Evolutionary conservation across 2,888 invertebrate genomes (phyloP).

Genomic region (Sphaeridia pumilis): DNA sequence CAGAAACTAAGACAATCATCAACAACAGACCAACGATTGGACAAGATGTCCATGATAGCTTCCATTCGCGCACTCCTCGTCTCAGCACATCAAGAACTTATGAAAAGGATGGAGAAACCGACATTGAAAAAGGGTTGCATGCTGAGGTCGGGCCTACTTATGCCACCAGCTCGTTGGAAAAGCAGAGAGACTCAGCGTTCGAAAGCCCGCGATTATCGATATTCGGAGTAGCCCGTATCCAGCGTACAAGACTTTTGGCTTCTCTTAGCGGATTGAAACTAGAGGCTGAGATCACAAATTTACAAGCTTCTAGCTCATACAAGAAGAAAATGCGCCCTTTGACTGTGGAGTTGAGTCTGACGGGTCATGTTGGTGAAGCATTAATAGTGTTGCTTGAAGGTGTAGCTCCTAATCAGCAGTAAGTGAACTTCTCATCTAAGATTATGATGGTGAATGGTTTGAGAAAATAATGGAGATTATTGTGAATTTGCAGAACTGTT

Average conservation of each 20-base stretch:
- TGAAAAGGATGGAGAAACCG: constrained; percentile 26
- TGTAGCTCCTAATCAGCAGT: constrained; percentile 79
- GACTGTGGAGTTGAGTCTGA: constrained; percentile 63
- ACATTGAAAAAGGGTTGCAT: constrained; percentile 29
- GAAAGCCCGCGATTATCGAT: constrained; percentile 43
- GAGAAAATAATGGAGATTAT: background rate
- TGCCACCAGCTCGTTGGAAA: constrained; percentile 30
- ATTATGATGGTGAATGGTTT: background rate
- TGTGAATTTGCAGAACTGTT: constrained; percentile 55
- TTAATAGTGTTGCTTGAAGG: constrained; percentile 88
- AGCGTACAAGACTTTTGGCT: constrained; percentile 71
- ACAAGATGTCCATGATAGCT: constrained; percentile 18
- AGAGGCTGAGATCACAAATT: constrained; percentile 83
- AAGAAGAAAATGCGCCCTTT: constrained; percentile 67
- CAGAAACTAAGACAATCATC: constrained; percentile 83
- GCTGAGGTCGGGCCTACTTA: constrained; percentile 19
- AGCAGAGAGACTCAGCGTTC: constrained; percentile 22
- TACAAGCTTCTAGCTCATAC: constrained; percentile 82
- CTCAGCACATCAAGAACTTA: constrained; percentile 13
- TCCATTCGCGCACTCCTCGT: constrained; percentile 13
- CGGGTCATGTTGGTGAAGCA: constrained; percentile 80
- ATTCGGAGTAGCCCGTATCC: constrained; percentile 77
- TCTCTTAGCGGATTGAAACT: constrained; percentile 85
- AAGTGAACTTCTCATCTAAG: constrained; percentile 40
- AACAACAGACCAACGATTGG: constrained; percentile 45